Evolutionary conservation across 2,888 invertebrate species (phyloP).

Genomic region (Leptinotarsa haldemani): DNA sequence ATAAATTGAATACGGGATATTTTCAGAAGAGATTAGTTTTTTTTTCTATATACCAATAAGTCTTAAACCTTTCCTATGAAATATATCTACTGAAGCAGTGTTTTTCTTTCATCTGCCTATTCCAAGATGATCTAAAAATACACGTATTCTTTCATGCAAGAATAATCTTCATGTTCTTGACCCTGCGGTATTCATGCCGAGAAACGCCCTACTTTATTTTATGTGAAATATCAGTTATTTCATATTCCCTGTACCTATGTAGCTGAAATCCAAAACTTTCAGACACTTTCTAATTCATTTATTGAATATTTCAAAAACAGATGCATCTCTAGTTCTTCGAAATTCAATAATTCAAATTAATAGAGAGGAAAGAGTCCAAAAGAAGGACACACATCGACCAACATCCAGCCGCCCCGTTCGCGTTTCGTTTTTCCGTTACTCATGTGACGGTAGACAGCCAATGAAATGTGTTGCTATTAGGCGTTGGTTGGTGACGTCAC

Average conservation of each 20-base stretch:
- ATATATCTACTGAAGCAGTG: neutral
- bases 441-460: constrained; percentile 62
- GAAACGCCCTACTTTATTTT: constrained; percentile 7
- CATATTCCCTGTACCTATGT: neutral
- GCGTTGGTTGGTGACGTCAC: constrained; percentile 63
- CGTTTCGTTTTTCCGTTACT: constrained; percentile 51
- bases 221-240: neutral
- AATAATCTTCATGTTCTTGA: constrained; percentile 33
- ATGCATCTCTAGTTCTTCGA: neutral
- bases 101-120: neutral
- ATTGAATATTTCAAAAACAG: constrained; percentile 13
- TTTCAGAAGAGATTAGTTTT: too few species aligned
- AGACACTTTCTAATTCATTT: neutral
- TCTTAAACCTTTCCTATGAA: neutral
- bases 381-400: constrained; percentile 8
- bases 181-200: constrained; percentile 27
- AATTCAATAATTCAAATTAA: constrained; percentile 29
- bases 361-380: constrained; percentile 11
- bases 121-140: constrained; percentile 32
- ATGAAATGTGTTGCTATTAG: constrained; percentile 64
- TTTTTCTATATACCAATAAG: too few species aligned
- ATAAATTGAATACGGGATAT: too few species aligned
- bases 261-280: neutral
- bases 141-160: constrained; percentile 31
- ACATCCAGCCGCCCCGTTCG: constrained; percentile 18